Evolutionary conservation across 2,797 vertebrate genomes (phyloP).

Genomic region (Enteromius mattozi): DNA sequence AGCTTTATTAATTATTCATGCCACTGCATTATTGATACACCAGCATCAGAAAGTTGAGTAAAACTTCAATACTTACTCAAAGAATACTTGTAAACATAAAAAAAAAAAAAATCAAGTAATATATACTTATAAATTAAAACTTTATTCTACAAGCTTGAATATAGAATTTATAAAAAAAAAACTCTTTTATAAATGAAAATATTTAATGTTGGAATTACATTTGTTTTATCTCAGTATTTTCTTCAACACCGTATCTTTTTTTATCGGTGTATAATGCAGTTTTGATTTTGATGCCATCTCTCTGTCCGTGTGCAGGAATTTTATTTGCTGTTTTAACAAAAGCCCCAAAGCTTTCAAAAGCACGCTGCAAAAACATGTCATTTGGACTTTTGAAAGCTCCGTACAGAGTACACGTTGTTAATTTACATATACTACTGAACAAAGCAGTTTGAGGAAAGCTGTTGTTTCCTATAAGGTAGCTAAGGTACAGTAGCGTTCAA

Average conservation of each 20-base stretch:
- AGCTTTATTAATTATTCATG: not conserved
- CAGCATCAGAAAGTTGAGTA: not conserved
- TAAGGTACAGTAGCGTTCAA: not conserved
- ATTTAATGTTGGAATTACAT: too few species aligned
- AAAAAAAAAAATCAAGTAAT: not conserved
- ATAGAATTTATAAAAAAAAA: not conserved
- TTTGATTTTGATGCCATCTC: not conserved
- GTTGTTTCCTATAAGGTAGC: not conserved
- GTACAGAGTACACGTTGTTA: not conserved
- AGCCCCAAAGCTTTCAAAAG: not conserved
- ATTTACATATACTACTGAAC: not conserved
- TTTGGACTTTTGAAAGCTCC: not conserved
- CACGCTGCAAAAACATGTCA: not conserved
- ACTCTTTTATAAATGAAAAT: too few species aligned
- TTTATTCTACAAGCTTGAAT: not conserved
- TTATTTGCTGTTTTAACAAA: not conserved
- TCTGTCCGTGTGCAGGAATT: not conserved
- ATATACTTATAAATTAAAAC: not conserved
- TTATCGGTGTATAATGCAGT: not conserved
- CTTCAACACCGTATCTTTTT: not conserved
- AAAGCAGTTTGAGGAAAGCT: not conserved
- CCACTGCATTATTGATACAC: not conserved
- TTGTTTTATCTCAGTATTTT: not conserved
- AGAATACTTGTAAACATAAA: not conserved
- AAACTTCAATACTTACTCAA: not conserved